These are phyloP conservation scores for Fulmarus glacialis DNA, from an alignment of 2,113 vertebrate genomes.

Conservation along the genomic window DNA sequence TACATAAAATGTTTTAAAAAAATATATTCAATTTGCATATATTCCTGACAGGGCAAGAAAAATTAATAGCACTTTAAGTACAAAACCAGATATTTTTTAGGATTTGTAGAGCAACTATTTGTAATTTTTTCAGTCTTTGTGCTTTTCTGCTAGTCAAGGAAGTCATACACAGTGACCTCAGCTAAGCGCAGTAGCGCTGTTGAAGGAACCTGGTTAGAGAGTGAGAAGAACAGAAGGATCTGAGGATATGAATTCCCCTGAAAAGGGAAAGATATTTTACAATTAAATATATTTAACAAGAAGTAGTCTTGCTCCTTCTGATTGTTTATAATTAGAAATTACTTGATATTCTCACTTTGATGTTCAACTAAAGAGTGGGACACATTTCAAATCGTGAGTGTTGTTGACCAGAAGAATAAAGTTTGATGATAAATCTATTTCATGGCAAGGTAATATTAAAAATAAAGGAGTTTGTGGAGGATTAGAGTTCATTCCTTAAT, in stretches of 20 bases:
- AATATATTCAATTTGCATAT: not conserved
- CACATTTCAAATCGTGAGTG: not conserved
- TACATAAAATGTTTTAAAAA: not conserved
- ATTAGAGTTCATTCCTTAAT: not conserved
- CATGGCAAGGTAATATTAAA: not conserved
- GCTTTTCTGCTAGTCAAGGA: not conserved
- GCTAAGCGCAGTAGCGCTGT: not conserved
- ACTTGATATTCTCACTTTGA: not conserved
- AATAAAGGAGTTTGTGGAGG: not conserved
- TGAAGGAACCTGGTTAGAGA: not conserved
- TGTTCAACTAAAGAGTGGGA: not conserved
- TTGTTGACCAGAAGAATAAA: not conserved
- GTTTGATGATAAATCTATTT: not conserved
- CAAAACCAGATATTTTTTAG: not conserved
- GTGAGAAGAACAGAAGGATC: constrained; percentile 4
- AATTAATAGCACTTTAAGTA: not conserved
- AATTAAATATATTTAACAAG: not conserved
- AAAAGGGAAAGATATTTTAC: not conserved
- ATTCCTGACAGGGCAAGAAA: not conserved
- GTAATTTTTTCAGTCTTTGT: not conserved
- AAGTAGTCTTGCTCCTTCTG: not conserved
- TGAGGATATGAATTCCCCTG: not conserved
- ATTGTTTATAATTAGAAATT: constrained; percentile 7
- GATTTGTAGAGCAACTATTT: not conserved
- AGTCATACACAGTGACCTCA: not conserved